Evolutionary conservation across 2,888 invertebrate genomes (phyloP).

Genomic region (Tipula unca): DNA sequence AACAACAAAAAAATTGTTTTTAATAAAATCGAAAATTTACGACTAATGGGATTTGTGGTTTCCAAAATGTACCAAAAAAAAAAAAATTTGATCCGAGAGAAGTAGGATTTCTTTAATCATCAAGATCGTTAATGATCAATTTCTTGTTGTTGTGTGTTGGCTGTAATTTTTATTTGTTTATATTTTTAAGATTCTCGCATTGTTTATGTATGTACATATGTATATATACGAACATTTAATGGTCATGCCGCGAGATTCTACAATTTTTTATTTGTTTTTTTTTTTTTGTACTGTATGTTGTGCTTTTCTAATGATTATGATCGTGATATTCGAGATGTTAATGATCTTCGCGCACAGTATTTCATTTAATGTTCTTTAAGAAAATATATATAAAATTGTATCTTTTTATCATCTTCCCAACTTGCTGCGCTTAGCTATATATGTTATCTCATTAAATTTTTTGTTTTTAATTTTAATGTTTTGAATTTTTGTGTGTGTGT

Average conservation of each 20-base stretch:
- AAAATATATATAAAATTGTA: neutral
- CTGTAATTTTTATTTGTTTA: slow-evolving; percentile 1
- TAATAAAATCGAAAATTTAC: neutral
- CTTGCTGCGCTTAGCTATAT: too few species aligned
- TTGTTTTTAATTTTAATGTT: neutral
- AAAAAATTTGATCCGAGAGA: neutral
- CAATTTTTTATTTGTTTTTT: neutral
- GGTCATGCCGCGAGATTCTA: slow-evolving; percentile 17
- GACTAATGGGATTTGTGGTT: neutral
- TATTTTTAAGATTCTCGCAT: neutral
- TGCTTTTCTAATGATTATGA: slow-evolving; percentile 3
- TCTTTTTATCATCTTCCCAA: neutral
- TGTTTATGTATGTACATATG: neutral
- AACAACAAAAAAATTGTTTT: neutral
- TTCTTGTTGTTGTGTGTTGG: neutral
- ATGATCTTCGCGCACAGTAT: slow-evolving; percentile 16
- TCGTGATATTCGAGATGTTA: slow-evolving; percentile 18
- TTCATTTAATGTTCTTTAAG: slow-evolving; percentile 14
- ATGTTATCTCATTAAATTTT: slow-evolving; percentile 9
- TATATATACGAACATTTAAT: neutral
- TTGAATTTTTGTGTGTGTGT: neutral
- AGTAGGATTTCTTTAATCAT: neutral
- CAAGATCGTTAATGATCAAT: slow-evolving; percentile 1
- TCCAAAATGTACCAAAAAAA: neutral
- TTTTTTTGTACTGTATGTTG: neutral